These are phyloP conservation scores for Porites cylindrica DNA, from an alignment of 92 coral and sea anemone species.

Conservation along the genomic window DNA sequence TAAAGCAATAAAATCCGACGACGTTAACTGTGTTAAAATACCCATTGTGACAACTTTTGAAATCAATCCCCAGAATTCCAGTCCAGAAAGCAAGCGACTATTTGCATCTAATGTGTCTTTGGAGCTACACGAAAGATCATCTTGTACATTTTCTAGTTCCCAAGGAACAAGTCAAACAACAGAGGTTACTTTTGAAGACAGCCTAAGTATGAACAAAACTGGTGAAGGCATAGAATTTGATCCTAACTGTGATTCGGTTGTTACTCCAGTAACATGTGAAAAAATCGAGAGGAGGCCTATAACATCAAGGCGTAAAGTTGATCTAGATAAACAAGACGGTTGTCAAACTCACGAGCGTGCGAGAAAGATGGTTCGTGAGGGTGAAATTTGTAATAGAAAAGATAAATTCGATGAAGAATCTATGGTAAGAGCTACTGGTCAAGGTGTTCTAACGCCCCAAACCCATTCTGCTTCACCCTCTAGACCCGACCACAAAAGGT, in stretches of 20 bases:
- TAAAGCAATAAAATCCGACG: not conserved
- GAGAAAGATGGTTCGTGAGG: not conserved
- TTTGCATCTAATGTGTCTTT: not conserved
- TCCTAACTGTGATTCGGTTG: not conserved
- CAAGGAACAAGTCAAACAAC: not conserved
- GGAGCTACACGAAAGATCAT: not conserved
- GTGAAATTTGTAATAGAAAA: not conserved
- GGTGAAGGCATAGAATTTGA: not conserved
- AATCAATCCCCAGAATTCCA: not conserved
- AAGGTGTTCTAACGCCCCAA: not conserved
- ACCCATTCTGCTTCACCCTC: not conserved
- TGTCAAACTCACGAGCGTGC: not conserved
- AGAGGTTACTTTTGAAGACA: not conserved
- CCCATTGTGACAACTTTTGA: not conserved
- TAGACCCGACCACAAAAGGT: conserved; percentile 9
- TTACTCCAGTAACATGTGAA: conserved; percentile 2
- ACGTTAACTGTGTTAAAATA: not conserved
- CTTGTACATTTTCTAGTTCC: not conserved
- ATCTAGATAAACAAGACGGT: not conserved
- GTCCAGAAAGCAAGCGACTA: not conserved
- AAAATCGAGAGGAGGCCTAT: not conserved
- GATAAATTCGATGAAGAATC: not conserved
- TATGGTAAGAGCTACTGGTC: no score
- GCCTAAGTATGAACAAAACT: not conserved
- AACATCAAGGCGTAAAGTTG: not conserved